Evolutionary conservation across 2,113 vertebrate genomes (phyloP).

Genomic region (Crocuta crocuta): DNA sequence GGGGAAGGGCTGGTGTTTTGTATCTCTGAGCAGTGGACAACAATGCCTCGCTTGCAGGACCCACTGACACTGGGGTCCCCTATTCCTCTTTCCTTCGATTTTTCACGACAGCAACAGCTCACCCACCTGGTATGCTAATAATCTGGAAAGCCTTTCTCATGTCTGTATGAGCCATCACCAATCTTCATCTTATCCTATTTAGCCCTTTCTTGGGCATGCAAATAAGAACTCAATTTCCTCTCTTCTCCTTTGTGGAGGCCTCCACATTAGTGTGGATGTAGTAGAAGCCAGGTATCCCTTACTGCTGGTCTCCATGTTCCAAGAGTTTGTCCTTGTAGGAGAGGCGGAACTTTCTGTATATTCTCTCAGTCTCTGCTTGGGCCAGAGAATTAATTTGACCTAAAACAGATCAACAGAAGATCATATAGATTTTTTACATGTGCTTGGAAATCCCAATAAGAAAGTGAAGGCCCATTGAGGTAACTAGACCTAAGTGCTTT

Average conservation of each 20-base stretch:
- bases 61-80: background rate
- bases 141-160: background rate
- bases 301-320: background rate
- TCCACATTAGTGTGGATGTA: background rate
- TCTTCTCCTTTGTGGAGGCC: background rate
- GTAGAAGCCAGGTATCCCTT: background rate
- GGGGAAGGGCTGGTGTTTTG: background rate
- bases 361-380: background rate
- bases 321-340: background rate
- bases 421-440: background rate
- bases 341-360: background rate
- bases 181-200: background rate
- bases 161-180: background rate
- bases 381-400: background rate
- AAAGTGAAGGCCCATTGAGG: background rate
- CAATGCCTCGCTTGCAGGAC: no score
- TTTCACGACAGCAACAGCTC: background rate
- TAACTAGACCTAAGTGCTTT: background rate
- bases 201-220: background rate
- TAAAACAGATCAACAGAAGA: background rate
- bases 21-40: background rate
- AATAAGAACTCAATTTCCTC: background rate
- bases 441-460: background rate
- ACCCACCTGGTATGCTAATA: background rate
- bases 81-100: background rate